Conservation (phyloP, 2,888 invertebrate genomes). For the Campoletis raptor region DNA sequence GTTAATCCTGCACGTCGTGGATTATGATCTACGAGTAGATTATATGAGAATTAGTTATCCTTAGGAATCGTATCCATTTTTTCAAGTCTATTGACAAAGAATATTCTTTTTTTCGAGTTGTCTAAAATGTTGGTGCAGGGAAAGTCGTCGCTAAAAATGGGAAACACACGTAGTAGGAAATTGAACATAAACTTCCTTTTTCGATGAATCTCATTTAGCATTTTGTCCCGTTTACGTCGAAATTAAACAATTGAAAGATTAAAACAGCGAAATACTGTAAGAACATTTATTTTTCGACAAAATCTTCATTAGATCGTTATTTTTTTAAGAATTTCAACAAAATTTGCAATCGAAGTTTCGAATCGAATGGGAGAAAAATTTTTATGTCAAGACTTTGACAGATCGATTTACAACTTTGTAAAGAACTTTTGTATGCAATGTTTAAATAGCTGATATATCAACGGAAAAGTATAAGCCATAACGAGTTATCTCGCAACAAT, state of each 20-base stretch:
- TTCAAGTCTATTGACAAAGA: background rate
- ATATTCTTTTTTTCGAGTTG: background rate
- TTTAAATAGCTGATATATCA: background rate
- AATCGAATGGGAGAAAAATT: background rate
- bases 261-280: background rate
- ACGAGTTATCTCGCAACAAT: slow-evolving; percentile 26
- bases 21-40: slow-evolving; percentile 37
- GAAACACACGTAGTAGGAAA: background rate
- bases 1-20: slow-evolving; percentile 39
- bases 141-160: background rate
- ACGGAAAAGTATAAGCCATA: background rate
- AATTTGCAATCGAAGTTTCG: background rate
- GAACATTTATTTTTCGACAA: background rate
- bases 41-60: slow-evolving; percentile 18
- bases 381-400: background rate
- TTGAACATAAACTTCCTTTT: background rate
- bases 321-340: background rate
- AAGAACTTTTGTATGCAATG: background rate
- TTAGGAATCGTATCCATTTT: slow-evolving; percentile 1
- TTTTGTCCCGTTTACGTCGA: background rate
- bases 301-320: background rate
- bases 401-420: background rate
- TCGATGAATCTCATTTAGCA: background rate
- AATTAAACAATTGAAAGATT: background rate
- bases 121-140: background rate